Percentiles rank a stretch among this genome's conserved stretches.
Conservation (phyloP, 2,888 invertebrate genomes). For the Patella depressa region DNA sequence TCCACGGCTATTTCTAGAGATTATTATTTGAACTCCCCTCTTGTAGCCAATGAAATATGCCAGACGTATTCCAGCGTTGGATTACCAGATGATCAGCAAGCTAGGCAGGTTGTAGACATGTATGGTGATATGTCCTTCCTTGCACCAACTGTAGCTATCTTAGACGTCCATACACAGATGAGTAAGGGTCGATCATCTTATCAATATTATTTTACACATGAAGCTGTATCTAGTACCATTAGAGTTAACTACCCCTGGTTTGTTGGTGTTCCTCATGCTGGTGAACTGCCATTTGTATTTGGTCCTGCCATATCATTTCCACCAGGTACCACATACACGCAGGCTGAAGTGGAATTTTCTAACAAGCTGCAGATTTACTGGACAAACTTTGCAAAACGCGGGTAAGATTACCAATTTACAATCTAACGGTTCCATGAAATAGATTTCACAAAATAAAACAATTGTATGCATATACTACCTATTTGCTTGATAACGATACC, state of each 20-base stretch:
- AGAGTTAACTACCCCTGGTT: conserved; percentile 20
- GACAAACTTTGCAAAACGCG: conserved; percentile 94
- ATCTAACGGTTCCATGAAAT: too few relatives aligned
- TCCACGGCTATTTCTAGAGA: conserved; percentile 25
- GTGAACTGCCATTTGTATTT: conserved; percentile 29
- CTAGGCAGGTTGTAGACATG: conserved; percentile 26
- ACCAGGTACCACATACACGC: background rate
- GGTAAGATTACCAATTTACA: conserved; percentile 75
- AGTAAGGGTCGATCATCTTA: conserved; percentile 16
- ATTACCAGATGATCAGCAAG: conserved; percentile 18
- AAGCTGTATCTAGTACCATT: background rate
- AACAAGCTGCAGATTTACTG: conserved; percentile 91
- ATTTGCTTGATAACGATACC: too few relatives aligned
- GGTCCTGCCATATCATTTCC: conserved; percentile 69
- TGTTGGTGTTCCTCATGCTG: conserved; percentile 27
- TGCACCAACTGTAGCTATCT: conserved; percentile 25
- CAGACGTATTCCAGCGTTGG: conserved; percentile 14
- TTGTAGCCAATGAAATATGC: conserved; percentile 17
- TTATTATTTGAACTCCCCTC: conserved; percentile 22
- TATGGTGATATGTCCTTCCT: conserved; percentile 37
- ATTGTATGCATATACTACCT: too few relatives aligned
- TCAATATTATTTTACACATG: conserved; percentile 31
- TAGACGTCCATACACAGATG: conserved; percentile 17
- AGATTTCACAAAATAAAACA: too few relatives aligned
- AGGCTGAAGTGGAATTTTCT: conserved; percentile 82